Conservation (phyloP, 2,888 invertebrate genomes). For the Ectemnius lituratus region DNA sequence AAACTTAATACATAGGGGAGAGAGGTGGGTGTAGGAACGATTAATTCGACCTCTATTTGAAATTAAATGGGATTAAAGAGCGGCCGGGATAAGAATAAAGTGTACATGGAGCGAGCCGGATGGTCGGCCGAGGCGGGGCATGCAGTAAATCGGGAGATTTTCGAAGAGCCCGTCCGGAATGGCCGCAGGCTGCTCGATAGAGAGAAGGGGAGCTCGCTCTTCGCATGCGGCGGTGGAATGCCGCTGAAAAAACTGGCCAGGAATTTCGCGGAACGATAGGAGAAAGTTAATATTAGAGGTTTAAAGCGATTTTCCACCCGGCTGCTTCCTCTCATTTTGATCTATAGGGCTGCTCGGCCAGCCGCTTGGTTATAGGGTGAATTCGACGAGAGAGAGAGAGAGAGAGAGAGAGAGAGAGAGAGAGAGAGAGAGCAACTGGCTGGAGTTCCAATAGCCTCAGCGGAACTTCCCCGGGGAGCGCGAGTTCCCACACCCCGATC, state of each 20-base stretch:
- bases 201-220: constrained; percentile 23
- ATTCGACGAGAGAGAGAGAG: not conserved
- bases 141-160: constrained; percentile 28
- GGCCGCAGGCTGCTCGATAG: constrained; percentile 19
- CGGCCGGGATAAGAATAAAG: constrained; percentile 21
- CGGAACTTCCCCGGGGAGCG: constrained; percentile 29
- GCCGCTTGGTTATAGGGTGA: no score
- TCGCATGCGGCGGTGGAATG: constrained; percentile 26
- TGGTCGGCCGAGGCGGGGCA: constrained; percentile 14
- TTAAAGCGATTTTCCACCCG: constrained; percentile 72
- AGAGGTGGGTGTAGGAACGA: not conserved
- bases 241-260: constrained; percentile 48
- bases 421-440: constrained; percentile 40
- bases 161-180: constrained; percentile 16
- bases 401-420: constrained; percentile 20
- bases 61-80: constrained; percentile 4
- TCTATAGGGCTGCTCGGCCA: constrained; percentile 40
- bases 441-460: constrained; percentile 34
- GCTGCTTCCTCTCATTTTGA: constrained; percentile 62
- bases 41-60: constrained; percentile 10
- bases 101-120: constrained; percentile 36
- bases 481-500: no score
- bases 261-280: constrained; percentile 60
- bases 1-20: no score
- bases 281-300: constrained; percentile 73